phyloP scores from a whole-genome alignment of 2,888 invertebrate species.

The Microplitis deprimator region DNA sequence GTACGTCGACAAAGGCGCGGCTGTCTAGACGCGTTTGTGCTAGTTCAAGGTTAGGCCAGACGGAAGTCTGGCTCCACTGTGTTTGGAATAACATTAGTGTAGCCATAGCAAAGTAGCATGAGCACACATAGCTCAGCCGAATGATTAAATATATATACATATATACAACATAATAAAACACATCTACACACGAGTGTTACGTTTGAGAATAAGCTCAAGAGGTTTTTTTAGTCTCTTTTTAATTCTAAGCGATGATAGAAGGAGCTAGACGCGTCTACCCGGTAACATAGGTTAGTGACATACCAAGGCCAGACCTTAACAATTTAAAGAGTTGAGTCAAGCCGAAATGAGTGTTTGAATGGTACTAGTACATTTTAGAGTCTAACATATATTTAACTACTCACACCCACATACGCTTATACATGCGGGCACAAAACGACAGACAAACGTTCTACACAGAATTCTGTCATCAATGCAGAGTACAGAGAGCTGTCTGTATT shows the following conservation, averaged over 20 bases:
- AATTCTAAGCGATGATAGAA: not conserved
- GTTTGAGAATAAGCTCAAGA: not conserved
- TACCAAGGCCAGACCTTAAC: conserved; percentile 58
- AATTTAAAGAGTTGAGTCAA: not conserved
- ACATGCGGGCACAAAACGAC: not conserved
- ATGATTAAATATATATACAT: not conserved
- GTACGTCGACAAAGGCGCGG: conserved; percentile 30
- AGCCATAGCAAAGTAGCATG: conserved; percentile 40
- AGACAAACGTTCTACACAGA: not conserved
- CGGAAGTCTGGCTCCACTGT: conserved; percentile 67
- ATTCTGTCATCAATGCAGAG: not conserved
- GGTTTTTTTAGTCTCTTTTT: not conserved
- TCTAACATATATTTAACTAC: not conserved
- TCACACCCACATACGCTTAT: not conserved
- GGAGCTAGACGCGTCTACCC: conserved; percentile 54
- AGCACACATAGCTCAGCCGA: not conserved
- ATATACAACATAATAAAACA: not conserved
- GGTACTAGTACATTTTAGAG: not conserved
- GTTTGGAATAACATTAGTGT: conserved; percentile 64
- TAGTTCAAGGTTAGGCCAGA: conserved; percentile 66
- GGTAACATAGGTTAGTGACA: conserved; percentile 69
- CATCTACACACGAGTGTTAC: not conserved
- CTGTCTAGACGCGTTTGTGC: conserved; percentile 51
- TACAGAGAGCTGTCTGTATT: conserved; percentile 6
- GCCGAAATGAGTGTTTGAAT: not conserved